Evolutionary conservation across 2,797 vertebrate genomes (phyloP), one percentile per base, ranked within the genome.

Genomic region (Rachycentron canadum): DNA sequence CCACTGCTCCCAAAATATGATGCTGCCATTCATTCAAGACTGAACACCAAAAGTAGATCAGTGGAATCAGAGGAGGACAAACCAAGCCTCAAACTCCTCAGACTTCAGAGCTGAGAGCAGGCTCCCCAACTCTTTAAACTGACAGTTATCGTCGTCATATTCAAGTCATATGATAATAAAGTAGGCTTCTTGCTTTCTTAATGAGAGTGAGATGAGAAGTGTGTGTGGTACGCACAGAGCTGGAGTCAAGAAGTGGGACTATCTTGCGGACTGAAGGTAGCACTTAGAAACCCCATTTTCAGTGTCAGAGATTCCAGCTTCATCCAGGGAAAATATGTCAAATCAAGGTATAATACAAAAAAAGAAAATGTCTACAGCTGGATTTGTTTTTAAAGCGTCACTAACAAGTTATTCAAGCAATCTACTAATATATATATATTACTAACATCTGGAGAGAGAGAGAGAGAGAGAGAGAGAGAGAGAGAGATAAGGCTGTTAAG

Each of bases 1-100:
- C 56, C 68, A 70, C 78, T 77, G 83, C 78, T 79, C 68, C 50
- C 45, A 66, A 76, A 84, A 78, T 60, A 74, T 30, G 25, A 69
- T 7, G 53, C 77, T 78, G 73, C 73, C 64, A 63, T 70, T 85
- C 81, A 80, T 73, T 69, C 58, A 56, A 49, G 61, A 70, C 49
- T 21, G 38, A 61, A 63, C 73, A 64, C 69, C 78, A 80, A 64
- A 79, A 47, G 40, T 63, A 76, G 53, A 69, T 47, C 25, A 40
- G 19, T 43, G 32, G 49, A 64, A 36, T 21, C 40, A 58, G 66
- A 50, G 41, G 32, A 74, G 40, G 49, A 75, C 13, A n/a, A 61
- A 81, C 32, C 14, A 7, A 63, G 66, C 71, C 65, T 26, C n/a
- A 58, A 52, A 64, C 30, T 58, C 58, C 32, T 8, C 13, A 12